Percentiles rank a stretch among this genome's conserved stretches.
phyloP scores from a whole-genome alignment of 2,888 invertebrate genomes.

The Tethea ocularis region DNA sequence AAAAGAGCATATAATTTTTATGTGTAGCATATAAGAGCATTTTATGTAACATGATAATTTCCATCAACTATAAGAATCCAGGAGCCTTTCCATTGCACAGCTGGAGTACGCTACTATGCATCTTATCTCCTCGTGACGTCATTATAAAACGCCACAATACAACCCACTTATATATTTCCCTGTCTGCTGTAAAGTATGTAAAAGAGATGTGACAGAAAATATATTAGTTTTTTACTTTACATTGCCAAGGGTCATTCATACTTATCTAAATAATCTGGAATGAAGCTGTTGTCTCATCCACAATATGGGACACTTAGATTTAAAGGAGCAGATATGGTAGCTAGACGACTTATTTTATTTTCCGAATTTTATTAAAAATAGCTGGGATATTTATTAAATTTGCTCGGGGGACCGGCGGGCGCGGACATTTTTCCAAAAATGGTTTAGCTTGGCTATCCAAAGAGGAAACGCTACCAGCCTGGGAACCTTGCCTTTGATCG shows the following conservation, averaged over 20 bases:
- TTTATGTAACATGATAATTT: too few species aligned
- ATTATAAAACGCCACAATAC: slow-evolving; percentile 21
- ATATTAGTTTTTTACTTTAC: slow-evolving; percentile 26
- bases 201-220: slow-evolving; percentile 19
- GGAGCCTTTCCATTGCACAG: neutral
- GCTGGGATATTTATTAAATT: too few species aligned
- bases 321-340: neutral
- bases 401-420: too few species aligned
- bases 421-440: too few species aligned
- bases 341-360: too few species aligned
- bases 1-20: too few species aligned
- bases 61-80: too few species aligned
- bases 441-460: too few species aligned
- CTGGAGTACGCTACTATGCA: slow-evolving; percentile 23
- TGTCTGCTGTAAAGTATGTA: slow-evolving; percentile 43
- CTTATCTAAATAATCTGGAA: neutral
- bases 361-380: too few species aligned
- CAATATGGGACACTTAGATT: neutral
- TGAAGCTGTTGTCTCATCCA: neutral
- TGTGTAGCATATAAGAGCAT: too few species aligned
- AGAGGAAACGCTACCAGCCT: too few species aligned
- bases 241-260: slow-evolving; percentile 19
- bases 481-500: too few species aligned
- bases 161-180: slow-evolving; percentile 48
- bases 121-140: neutral